Evolutionary conservation across 2,113 vertebrate species (phyloP).

Genomic region (Campylomormyrus tamandua): DNA sequence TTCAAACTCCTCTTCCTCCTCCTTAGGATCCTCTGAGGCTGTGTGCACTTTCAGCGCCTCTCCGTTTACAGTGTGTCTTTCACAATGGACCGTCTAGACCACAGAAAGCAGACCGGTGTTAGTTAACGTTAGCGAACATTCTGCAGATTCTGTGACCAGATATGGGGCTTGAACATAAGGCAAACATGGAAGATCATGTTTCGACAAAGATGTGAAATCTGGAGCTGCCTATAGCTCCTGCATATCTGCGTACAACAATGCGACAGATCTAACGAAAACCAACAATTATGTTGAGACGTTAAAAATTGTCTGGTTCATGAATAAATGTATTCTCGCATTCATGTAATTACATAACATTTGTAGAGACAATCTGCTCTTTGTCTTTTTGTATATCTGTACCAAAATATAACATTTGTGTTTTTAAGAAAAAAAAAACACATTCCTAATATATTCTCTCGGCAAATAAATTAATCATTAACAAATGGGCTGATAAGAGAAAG

Average conservation of each 20-base stretch:
- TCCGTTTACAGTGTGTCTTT: conserved; percentile 48
- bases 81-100: conserved; percentile 46
- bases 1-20: conserved; percentile 23
- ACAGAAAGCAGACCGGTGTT: conserved; percentile 37
- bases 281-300: neutral
- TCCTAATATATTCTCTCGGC: conserved; percentile 9
- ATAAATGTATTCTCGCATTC: conserved; percentile 2
- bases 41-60: conserved; percentile 38
- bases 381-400: neutral
- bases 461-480: conserved; percentile 11
- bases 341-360: neutral
- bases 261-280: conserved; percentile 29
- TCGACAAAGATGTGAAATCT: conserved; percentile 18
- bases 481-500: neutral
- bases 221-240: neutral
- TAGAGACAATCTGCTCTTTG: conserved; percentile 6
- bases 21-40: conserved; percentile 31
- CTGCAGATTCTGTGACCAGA: conserved; percentile 38
- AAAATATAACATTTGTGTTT: conserved; percentile 18
- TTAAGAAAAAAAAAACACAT: conserved; percentile 9
- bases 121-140: conserved; percentile 42
- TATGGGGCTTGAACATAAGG: conserved; percentile 29
- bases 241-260: neutral
- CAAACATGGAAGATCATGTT: conserved; percentile 38
- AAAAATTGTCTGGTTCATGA: neutral